These are phyloP conservation scores for Cepaea hortensis DNA, from an alignment of 2,888 invertebrate genomes.

Conservation along the genomic window DNA sequence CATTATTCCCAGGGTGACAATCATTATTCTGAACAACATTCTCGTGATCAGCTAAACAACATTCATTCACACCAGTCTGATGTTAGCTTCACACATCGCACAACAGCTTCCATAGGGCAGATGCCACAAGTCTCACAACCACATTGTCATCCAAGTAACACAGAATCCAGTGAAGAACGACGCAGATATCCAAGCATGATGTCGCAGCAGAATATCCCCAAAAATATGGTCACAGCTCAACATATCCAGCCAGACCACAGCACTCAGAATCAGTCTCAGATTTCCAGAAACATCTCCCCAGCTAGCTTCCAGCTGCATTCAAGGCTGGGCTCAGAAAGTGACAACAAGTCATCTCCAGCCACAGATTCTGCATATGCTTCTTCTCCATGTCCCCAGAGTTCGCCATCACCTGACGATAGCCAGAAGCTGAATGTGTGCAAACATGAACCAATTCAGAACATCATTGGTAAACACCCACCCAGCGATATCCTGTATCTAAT, in stretches of 20 bases:
- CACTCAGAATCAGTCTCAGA: not conserved
- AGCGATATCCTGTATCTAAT: conserved; percentile 73
- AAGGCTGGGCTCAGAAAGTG: not conserved
- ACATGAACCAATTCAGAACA: conserved; percentile 71
- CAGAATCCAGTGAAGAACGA: not conserved
- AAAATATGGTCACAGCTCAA: not conserved
- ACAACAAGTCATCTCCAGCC: not conserved
- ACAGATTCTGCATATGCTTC: not conserved
- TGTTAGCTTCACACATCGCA: not conserved
- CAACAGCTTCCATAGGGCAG: not conserved
- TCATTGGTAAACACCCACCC: conserved; percentile 71
- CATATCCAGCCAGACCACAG: not conserved
- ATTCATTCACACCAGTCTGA: not conserved
- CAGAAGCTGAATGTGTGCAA: conserved; percentile 62
- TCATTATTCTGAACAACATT: not conserved
- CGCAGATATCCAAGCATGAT: not conserved
- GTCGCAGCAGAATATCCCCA: not conserved
- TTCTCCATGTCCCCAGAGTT: not conserved
- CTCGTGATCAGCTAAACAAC: not conserved
- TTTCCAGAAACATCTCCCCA: not conserved
- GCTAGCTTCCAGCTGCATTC: not conserved
- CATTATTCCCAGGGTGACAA: not conserved
- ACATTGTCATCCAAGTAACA: not conserved
- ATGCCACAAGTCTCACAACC: not conserved
- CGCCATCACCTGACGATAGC: conserved; percentile 31